Evolutionary conservation across 2,888 invertebrate genomes (phyloP), one percentile per base, ranked within the genome.

Genomic region (Stegophylla sp.): DNA sequence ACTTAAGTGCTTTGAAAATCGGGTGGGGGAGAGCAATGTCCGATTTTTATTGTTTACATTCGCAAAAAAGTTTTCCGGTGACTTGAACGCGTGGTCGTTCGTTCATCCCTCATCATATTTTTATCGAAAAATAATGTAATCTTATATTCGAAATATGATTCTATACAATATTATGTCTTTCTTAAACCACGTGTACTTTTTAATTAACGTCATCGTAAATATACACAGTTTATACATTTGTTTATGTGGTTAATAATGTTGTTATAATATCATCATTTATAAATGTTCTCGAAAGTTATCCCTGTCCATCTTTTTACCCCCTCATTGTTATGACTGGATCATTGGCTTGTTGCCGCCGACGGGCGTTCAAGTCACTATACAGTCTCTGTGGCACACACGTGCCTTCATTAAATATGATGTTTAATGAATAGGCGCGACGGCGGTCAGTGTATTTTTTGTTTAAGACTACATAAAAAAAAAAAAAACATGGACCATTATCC

Each of bases 371-470:
- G 75, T 76, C 75, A 43, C 64, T 43, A 41, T 34, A 17, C 41
- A 41, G 41, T 41, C 41, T 51, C 17, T 5, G 20, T 5, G 34
- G 17, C 48, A 28, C 45, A 67, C 69, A 51, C 79, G 61, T 61
- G 71, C 79, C 77, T 77, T 77, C 69, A 45, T 77, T 77, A 59
- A 76, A 67, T 59, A 59, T 20, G 77, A 69, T 48, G 20, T 79
- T 69, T 79, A 79, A 79, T 71, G 79, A 79, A 79, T 71, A 79
- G 74, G 74, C 61, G 48, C 20, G 43, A 23, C 63, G 72, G 63
- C 75, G 75, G 79, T 79, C 71, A 71, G 71, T 79, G 51, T 48
- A 12, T 71, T 28, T 77, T 79, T 69, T 61, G 59, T 79, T 41
- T 71, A 71, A 71, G 69, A 69, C 79, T 79, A 23, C 13, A 51